These are phyloP conservation scores for Ladona fulva DNA, from an alignment of 1,140 invertebrate genomes.

Conservation along the genomic window DNA sequence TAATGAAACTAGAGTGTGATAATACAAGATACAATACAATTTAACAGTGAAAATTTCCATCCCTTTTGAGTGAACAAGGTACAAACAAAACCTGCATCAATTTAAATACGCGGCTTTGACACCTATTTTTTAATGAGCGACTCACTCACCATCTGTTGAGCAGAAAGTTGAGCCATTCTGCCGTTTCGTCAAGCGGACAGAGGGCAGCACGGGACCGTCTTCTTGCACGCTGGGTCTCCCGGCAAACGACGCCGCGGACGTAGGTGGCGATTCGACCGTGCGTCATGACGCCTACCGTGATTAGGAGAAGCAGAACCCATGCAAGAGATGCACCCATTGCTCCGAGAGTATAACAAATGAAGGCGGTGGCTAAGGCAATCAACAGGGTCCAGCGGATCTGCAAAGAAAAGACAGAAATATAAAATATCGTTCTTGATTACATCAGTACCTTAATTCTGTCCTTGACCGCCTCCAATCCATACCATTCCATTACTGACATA, in stretches of 20 bases:
- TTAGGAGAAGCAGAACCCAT: conserved; percentile 34
- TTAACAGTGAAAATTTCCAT: too few species aligned
- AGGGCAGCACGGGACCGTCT: conserved; percentile 36
- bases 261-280: conserved; percentile 30
- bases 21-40: too few species aligned
- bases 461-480: too few species aligned
- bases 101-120: too few species aligned
- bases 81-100: too few species aligned
- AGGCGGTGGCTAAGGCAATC: conserved; percentile 25
- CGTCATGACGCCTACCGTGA: conserved; percentile 31
- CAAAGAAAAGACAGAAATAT: background rate
- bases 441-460: too few species aligned
- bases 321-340: conserved; percentile 33
- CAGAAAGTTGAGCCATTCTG: conserved; percentile 46
- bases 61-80: too few species aligned
- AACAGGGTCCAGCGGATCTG: conserved; percentile 17
- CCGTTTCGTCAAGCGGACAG: conserved; percentile 39
- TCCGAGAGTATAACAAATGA: conserved; percentile 33
- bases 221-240: conserved; percentile 36
- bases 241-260: conserved; percentile 30
- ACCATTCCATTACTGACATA: too few species aligned
- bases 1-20: too few species aligned
- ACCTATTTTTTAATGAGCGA: too few species aligned
- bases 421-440: too few species aligned
- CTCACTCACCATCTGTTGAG: conserved; percentile 42